phyloP scores from a whole-genome alignment of 2,888 invertebrate genomes.

The Stictocephala bisonia region DNA sequence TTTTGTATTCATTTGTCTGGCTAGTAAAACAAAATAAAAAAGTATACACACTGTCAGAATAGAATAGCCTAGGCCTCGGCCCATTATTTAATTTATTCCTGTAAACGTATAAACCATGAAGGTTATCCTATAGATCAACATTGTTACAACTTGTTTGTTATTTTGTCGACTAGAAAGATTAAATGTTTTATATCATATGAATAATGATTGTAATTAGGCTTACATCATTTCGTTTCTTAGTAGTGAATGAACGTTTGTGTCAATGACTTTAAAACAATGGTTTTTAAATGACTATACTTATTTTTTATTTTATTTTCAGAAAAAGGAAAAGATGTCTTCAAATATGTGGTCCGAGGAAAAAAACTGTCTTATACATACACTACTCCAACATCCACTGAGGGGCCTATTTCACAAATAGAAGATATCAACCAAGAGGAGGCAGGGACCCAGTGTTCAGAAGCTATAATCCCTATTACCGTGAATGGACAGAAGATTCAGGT shows the following conservation, averaged over 20 bases:
- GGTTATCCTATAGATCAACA: conserved; percentile 14
- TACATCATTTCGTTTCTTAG: background rate
- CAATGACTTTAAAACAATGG: conserved; percentile 4
- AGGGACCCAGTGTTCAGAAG: background rate
- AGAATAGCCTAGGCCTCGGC: conserved; percentile 13
- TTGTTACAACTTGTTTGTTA: conserved; percentile 2
- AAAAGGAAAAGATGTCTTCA: background rate
- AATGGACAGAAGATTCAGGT: conserved; percentile 3
- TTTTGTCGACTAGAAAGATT: conserved; percentile 13
- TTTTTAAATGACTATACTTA: background rate
- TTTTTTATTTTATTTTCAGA: background rate
- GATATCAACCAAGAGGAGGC: conserved; percentile 11
- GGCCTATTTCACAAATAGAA: conserved; percentile 6
- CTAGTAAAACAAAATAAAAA: conserved; percentile 9
- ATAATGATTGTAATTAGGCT: conserved; percentile 12
- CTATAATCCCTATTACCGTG: conserved; percentile 6
- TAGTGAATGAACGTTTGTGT: conserved; percentile 10
- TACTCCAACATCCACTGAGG: conserved; percentile 8
- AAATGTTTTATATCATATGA: conserved; percentile 1
- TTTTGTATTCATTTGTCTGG: background rate
- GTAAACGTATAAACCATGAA: background rate
- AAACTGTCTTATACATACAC: conserved; percentile 4
- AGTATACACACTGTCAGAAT: too few relatives aligned
- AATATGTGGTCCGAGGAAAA: background rate
- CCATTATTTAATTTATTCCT: conserved; percentile 2